Conservation (phyloP, 2,888 invertebrate species). For the Escarpia spicata region DNA sequence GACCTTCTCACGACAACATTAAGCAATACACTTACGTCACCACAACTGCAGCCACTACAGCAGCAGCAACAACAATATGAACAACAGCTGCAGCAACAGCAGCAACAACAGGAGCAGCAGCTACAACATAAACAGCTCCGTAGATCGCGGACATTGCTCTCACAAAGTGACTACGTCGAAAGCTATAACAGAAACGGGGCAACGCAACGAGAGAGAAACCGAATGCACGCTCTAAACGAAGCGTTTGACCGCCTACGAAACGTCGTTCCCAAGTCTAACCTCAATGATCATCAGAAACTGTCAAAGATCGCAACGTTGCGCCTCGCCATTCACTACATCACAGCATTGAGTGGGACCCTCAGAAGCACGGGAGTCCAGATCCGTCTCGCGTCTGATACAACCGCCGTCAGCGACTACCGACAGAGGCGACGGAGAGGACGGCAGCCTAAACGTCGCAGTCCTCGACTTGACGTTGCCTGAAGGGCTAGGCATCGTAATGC, state of each 20-base stretch:
- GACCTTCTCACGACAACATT: neutral
- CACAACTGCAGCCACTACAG: neutral
- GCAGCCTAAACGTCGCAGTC: neutral
- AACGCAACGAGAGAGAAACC: slow-evolving; percentile 56
- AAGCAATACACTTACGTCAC: neutral
- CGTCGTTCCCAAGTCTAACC: slow-evolving; percentile 62
- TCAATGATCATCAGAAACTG: slow-evolving; percentile 63
- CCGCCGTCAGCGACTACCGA: neutral
- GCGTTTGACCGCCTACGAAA: slow-evolving; percentile 63
- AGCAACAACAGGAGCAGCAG: neutral
- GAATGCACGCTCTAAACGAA: slow-evolving; percentile 65
- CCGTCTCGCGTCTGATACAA: neutral
- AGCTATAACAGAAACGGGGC: slow-evolving; percentile 26
- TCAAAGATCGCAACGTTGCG: slow-evolving; percentile 65
- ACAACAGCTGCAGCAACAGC: neutral
- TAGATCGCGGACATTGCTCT: neutral
- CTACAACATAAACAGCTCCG: neutral
- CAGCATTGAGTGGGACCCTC: slow-evolving; percentile 48
- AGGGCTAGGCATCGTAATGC: neutral
- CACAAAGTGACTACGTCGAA: neutral
- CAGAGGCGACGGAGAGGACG: neutral
- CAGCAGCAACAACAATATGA: neutral
- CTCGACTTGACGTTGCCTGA: neutral
- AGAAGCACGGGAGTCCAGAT: slow-evolving; percentile 34
- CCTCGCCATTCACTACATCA: slow-evolving; percentile 64